A percentile compares a stretch with the other conserved stretches of the same genome.
Evolutionary conservation across 2,797 vertebrate genomes (phyloP).

Genomic region (Microctenopoma stevenorrisi): DNA sequence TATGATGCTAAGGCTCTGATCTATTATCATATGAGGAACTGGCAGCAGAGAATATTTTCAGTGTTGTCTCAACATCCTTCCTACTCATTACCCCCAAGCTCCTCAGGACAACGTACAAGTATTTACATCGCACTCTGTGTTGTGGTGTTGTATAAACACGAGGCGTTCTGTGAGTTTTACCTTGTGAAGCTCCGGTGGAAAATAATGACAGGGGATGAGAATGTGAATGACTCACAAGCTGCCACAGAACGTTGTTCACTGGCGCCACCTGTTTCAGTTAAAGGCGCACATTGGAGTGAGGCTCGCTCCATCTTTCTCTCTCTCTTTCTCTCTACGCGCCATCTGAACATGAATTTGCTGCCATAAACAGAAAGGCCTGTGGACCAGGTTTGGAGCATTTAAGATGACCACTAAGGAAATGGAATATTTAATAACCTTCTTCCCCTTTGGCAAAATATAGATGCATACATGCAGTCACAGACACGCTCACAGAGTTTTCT

Average conservation of each 20-base stretch:
- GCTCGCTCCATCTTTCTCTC: background rate
- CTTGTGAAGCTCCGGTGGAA: slow-evolving; percentile 33
- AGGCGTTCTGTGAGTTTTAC: slow-evolving; percentile 25
- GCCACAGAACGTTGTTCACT: slow-evolving; percentile 39
- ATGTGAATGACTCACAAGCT: slow-evolving; percentile 48
- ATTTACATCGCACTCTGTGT: slow-evolving; percentile 43
- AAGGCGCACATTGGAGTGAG: slow-evolving; percentile 39
- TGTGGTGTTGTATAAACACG: slow-evolving; percentile 45
- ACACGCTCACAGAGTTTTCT: background rate
- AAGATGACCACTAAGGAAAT: slow-evolving; percentile 21
- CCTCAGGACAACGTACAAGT: slow-evolving; percentile 30
- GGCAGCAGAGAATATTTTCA: slow-evolving; percentile 20
- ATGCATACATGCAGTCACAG: no score
- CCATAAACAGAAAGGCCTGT: slow-evolving; percentile 22
- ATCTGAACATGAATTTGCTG: slow-evolving; percentile 46
- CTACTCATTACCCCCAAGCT: slow-evolving; percentile 26
- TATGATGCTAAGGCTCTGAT: background rate
- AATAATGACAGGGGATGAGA: slow-evolving; percentile 53
- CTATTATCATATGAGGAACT: slow-evolving; percentile 5
- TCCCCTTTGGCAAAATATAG: slow-evolving; percentile 1
- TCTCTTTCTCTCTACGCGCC: background rate
- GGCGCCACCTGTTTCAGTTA: slow-evolving; percentile 56
- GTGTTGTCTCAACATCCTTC: slow-evolving; percentile 53
- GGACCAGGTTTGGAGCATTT: slow-evolving; percentile 5
- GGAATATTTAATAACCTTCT: slow-evolving; percentile 12